phyloP scores from a whole-genome alignment of 2,113 vertebrate species.

The Pygoscelis antarcticus region DNA sequence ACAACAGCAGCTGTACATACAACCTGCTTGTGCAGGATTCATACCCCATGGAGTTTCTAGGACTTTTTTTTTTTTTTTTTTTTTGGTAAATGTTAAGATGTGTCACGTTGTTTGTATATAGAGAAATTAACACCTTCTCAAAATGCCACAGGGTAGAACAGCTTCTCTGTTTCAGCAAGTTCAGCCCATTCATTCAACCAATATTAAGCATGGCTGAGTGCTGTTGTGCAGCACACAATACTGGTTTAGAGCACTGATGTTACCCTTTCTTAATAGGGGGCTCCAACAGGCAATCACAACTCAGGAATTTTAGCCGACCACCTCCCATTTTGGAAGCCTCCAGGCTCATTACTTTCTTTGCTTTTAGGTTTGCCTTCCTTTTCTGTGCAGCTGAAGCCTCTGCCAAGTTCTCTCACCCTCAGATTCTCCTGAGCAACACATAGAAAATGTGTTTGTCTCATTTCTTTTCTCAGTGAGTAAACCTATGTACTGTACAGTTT shows the following conservation, averaged over 20 bases:
- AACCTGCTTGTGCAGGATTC: not conserved
- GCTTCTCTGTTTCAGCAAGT: not conserved
- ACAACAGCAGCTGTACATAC: not conserved
- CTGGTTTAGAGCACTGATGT: fast-evolving
- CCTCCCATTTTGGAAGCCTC: not conserved
- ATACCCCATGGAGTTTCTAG: not conserved
- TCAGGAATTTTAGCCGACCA: not conserved
- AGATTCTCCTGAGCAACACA: not conserved
- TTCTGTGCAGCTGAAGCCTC: not conserved
- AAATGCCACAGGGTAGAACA: not conserved
- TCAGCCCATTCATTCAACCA: not conserved
- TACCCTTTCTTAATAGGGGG: fast-evolving
- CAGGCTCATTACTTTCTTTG: not conserved
- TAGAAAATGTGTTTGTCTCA: not conserved
- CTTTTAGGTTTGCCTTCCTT: not conserved
- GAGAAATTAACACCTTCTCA: not conserved
- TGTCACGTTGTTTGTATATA: fast-evolving
- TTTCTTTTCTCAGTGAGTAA: not conserved
- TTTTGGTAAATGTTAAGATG: not conserved
- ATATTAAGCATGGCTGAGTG: not conserved
- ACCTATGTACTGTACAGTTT: not conserved
- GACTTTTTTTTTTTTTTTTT: not conserved
- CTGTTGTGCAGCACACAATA: not conserved
- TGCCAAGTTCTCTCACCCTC: not conserved
- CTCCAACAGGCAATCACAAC: not conserved